Conservation (phyloP, 1,140 invertebrate species). For the Drosophila busckii region DNA sequence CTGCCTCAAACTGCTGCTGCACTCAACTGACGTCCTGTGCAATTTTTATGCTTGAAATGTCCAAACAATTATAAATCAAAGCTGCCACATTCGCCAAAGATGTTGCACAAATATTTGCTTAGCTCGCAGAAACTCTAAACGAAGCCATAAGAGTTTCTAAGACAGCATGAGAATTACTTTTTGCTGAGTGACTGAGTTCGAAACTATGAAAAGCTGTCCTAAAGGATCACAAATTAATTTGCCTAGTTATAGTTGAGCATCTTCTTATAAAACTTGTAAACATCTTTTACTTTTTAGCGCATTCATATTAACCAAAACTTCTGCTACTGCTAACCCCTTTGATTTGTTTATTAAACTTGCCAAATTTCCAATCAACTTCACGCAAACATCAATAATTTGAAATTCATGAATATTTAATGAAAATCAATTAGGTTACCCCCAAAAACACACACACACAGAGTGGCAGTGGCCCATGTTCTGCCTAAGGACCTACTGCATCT, state of each 20-base stretch:
- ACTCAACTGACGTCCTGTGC: conserved; percentile 4
- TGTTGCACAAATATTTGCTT: conserved; percentile 38
- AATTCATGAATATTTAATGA: conserved; percentile 59
- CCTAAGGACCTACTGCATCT: conserved; percentile 6
- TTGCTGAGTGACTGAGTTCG: too few species aligned
- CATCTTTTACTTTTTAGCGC: too few species aligned
- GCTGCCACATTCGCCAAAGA: conserved; percentile 10
- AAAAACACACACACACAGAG: conserved; percentile 34
- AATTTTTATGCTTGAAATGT: conserved; percentile 56
- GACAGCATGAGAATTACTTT: too few species aligned
- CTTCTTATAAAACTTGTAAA: too few species aligned
- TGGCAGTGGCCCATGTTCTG: too few species aligned
- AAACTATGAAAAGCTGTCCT: too few species aligned
- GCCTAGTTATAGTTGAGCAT: too few species aligned
- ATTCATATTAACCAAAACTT: too few species aligned
- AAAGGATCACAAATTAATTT: too few species aligned
- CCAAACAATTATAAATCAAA: conserved; percentile 75
- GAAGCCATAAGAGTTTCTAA: too few species aligned
- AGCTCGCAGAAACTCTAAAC: too few species aligned
- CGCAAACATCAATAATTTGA: conserved; percentile 42
- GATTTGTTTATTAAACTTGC: background rate
- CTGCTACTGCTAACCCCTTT: too few species aligned
- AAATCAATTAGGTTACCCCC: conserved; percentile 49
- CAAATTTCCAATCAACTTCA: conserved; percentile 55
- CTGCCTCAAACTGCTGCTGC: background rate